Conservation (phyloP, 2,888 invertebrate genomes). For the Aleiodes leptofemur region DNA sequence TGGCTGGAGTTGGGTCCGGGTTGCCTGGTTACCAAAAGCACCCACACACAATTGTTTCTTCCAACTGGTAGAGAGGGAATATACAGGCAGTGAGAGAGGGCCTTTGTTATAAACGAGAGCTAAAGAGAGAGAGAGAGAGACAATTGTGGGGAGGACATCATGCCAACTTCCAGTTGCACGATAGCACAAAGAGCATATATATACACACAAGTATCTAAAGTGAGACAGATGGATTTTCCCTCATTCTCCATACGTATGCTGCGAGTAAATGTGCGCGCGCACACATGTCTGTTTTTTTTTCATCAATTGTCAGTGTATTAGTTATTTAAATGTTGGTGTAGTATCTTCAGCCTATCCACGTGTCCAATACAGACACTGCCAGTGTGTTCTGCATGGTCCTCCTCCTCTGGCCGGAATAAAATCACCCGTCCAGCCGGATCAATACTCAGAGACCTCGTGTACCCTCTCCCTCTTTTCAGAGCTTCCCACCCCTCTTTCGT, state of each 20-base stretch:
- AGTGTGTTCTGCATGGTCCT: constrained; percentile 67
- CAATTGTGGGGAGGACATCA: constrained; percentile 28
- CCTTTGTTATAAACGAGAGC: constrained; percentile 24
- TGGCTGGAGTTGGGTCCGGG: constrained; percentile 67
- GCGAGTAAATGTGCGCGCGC: constrained; percentile 15
- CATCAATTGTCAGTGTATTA: constrained; percentile 6
- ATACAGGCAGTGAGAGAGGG: constrained; percentile 34
- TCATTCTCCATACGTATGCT: too few relatives aligned
- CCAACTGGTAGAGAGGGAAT: constrained; percentile 21
- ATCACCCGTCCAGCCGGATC: constrained; percentile 69
- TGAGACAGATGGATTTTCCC: constrained; percentile 29
- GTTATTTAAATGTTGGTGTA: constrained; percentile 27
- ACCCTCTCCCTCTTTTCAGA: constrained; percentile 36
- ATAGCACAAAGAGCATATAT: background rate
- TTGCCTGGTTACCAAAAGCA: constrained; percentile 71
- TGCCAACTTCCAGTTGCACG: constrained; percentile 25
- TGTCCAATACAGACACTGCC: constrained; percentile 53
- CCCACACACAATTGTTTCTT: constrained; percentile 59
- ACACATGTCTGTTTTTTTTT: background rate
- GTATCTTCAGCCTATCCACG: constrained; percentile 58
- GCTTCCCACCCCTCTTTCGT: constrained; percentile 14
- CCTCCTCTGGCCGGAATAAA: constrained; percentile 69
- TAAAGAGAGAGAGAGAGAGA: background rate
- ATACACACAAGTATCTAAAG: constrained; percentile 8
- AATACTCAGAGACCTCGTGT: constrained; percentile 69